Evolutionary conservation across 2,888 invertebrate species (phyloP).

Genomic region (Bugulina stolonifera): DNA sequence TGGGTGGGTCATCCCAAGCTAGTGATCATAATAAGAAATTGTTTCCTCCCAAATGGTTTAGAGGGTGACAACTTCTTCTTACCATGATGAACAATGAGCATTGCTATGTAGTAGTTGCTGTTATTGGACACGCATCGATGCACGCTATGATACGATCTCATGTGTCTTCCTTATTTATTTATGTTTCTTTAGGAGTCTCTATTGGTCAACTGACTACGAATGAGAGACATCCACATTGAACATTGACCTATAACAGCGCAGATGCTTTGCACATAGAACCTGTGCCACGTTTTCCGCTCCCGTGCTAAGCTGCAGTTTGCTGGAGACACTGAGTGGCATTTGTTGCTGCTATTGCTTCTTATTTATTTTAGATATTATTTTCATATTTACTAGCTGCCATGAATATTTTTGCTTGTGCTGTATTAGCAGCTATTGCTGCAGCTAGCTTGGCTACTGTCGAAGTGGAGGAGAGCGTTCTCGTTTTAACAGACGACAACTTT

Average conservation of each 20-base stretch:
- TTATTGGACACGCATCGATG: not conserved
- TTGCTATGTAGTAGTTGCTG: no score
- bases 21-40: no score
- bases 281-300: not conserved
- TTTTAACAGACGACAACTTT: slow-evolving; percentile 79
- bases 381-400: no score
- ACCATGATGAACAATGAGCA: no score
- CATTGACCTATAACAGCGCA: not conserved
- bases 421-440: not conserved
- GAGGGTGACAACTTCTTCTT: no score
- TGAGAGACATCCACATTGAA: not conserved
- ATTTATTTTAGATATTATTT: no score
- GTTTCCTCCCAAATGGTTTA: no score
- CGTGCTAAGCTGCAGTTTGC: no score
- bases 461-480: slow-evolving; percentile 78
- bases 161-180: no score
- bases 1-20: no score
- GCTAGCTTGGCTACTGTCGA: slow-evolving; percentile 60
- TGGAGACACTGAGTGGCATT: no score
- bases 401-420: not conserved
- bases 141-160: not conserved
- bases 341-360: no score
- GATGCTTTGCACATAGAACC: not conserved
- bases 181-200: not conserved
- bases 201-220: not conserved